Base-by-base conservation (phyloP, 2,888 invertebrate species). In the Polylopha cassiicola region DNA sequence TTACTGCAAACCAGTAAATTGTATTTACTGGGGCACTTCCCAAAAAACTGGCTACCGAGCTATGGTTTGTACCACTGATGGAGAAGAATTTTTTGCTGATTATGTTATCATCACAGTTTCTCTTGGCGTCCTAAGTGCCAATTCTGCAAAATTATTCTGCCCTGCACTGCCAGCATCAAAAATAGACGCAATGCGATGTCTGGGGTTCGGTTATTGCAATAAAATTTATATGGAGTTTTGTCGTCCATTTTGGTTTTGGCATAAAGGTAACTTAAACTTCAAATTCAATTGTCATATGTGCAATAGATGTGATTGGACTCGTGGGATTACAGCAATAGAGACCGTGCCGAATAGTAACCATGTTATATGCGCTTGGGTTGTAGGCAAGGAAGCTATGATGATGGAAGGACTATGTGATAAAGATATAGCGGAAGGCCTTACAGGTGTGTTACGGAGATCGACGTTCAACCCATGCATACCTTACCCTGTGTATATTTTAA, bases 51-150 rank as follows among this genome's bases (percentile, higher is more conserved):
- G 82, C 2, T 66, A 65, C 37, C 67, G 84, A 36, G 82, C 91
- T 4, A 68, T 87, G 1, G 90, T 93, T 0, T 87, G 86, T 37
- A 90, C 91, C 31, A 74, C 87, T 34, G 92, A 92, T 58, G 92
- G 92, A 1, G 88, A 90, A 15, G 89, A 90, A 53, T 90, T 87
- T 58, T 86, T 87, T 0, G 92, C 92, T 0, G 94, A 95, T 72
- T 94, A 94, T 56, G 93, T 94, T 2, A 89, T 95, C 23, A 80
- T 92, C 21, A 94, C 94, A 0, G 87, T 93, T 3, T 91, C 95
- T 0, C 80, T 95, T 4, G 95, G 95, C 1, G 92, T 92, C 1
- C 68, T 95, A 14, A 90, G 89, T 57, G 78, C 86, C 21, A 89
- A 90, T 53, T 87, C 90, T 1, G 73, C 86, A 2, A 86, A 86